Evolutionary conservation across 1,140 invertebrate genomes (phyloP).

Genomic region (Sycophila sp.): DNA sequence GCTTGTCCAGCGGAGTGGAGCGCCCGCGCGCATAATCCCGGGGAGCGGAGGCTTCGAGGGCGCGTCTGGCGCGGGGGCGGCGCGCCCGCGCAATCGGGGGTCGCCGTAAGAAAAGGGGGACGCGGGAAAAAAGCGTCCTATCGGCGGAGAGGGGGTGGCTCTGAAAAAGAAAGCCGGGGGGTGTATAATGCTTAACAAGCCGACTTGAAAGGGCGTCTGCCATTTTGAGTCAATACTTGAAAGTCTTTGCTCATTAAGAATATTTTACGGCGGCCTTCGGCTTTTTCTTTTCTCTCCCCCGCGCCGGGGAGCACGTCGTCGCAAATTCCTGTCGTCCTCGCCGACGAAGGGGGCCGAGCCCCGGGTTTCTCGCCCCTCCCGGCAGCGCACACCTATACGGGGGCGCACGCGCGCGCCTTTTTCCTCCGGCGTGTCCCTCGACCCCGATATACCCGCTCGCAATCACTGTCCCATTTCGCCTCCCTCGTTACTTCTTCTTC

Average conservation of each 20-base stretch:
- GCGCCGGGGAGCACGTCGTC: neutral
- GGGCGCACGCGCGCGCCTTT: neutral
- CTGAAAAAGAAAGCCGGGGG: neutral
- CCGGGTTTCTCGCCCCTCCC: conserved; percentile 21
- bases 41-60: no score
- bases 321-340: no score
- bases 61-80: no score
- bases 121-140: neutral
- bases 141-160: neutral
- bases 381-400: neutral
- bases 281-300: conserved; percentile 43
- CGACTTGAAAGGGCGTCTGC: conserved; percentile 63
- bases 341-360: no score
- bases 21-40: conserved; percentile 2
- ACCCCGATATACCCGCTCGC: conserved; percentile 38
- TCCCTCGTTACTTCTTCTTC: conserved; percentile 38
- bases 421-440: neutral
- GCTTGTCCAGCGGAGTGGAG: no score
- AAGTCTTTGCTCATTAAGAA: conserved; percentile 66
- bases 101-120: no score
- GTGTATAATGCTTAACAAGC: conserved; percentile 62
- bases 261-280: conserved; percentile 55
- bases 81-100: no score
- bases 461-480: conserved; percentile 52
- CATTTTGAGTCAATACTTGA: conserved; percentile 67